phyloP scores from a whole-genome alignment of 2,888 invertebrate genomes.

The Tachina fera region DNA sequence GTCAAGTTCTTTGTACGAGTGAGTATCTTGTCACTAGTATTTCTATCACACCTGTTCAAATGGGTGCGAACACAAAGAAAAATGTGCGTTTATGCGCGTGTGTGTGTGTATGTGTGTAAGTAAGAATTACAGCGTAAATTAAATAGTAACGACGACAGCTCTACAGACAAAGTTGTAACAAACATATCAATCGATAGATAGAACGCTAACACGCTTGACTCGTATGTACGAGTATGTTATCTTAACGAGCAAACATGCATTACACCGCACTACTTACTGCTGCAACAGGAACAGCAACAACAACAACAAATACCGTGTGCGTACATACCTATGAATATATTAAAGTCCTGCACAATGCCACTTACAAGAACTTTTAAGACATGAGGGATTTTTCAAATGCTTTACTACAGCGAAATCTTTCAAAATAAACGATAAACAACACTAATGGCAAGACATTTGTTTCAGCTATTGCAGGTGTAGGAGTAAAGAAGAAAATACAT shows the following conservation, averaged over 20 bases:
- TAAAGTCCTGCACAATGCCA: too few species aligned
- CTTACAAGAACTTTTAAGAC: too few species aligned
- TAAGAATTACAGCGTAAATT: conserved; percentile 54
- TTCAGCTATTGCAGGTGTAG: too few species aligned
- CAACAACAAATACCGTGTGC: conserved; percentile 37
- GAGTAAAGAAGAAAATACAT: too few species aligned
- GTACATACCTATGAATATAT: too few species aligned
- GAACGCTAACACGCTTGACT: conserved; percentile 41
- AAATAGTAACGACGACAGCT: conserved; percentile 48
- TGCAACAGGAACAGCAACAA: conserved; percentile 31
- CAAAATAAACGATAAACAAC: too few species aligned
- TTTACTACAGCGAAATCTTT: too few species aligned
- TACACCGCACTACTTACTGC: conserved; percentile 36
- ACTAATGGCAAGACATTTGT: too few species aligned
- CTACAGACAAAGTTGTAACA: conserved; percentile 41
- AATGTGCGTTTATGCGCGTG: not conserved
- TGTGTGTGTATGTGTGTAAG: conserved; percentile 6
- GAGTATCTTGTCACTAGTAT: not conserved
- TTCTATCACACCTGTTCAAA: conserved; percentile 16
- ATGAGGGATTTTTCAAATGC: too few species aligned
- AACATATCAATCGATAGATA: conserved; percentile 48
- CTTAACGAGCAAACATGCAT: conserved; percentile 52
- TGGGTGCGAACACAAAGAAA: not conserved
- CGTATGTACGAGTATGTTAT: conserved; percentile 21
- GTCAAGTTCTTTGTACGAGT: conserved; percentile 17